Evolutionary conservation across 2,113 vertebrate genomes (phyloP).

Genomic region (Vidua macroura): DNA sequence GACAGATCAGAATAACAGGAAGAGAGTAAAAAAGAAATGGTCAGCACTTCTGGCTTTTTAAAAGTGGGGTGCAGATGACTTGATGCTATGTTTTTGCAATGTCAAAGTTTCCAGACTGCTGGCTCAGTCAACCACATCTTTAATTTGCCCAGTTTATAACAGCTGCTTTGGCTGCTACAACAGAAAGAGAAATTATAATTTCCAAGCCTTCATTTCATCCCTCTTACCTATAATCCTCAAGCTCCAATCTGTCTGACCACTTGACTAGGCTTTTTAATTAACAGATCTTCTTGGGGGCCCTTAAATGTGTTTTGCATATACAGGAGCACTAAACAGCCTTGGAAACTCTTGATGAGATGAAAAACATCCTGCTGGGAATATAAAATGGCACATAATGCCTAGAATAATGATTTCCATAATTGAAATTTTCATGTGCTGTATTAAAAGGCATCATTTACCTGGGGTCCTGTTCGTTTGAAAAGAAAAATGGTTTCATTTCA

Average conservation of each 20-base stretch:
- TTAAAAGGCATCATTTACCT: slow-evolving; percentile 51
- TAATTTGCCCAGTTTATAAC: slow-evolving; percentile 54
- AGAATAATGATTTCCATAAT: slow-evolving; percentile 28
- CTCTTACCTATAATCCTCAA: slow-evolving; percentile 77
- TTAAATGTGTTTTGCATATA: slow-evolving; percentile 55
- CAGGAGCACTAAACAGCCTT: slow-evolving; percentile 52
- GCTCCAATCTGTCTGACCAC: slow-evolving; percentile 80
- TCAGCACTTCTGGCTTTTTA: slow-evolving; percentile 38
- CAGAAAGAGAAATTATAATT: slow-evolving; percentile 76
- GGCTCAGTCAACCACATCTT: slow-evolving; percentile 25
- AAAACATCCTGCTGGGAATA: slow-evolving; percentile 65
- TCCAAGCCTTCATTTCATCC: slow-evolving; percentile 66
- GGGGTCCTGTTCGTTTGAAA: background rate
- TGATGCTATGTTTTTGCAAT: background rate
- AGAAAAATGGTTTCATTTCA: background rate
- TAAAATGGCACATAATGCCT: slow-evolving; percentile 41
- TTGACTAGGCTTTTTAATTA: slow-evolving; percentile 77
- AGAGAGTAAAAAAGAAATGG: slow-evolving; percentile 7
- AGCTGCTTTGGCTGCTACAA: slow-evolving; percentile 58
- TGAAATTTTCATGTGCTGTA: slow-evolving; percentile 50
- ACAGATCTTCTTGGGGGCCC: slow-evolving; percentile 40
- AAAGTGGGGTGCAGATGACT: background rate
- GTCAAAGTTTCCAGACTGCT: slow-evolving; percentile 16
- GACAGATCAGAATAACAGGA: slow-evolving; percentile 44
- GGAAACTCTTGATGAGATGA: slow-evolving; percentile 44